Percentiles rank a stretch among this genome's conserved stretches.
phyloP scores from a whole-genome alignment of 2,888 invertebrate genomes.

The Eristalis tenax region DNA sequence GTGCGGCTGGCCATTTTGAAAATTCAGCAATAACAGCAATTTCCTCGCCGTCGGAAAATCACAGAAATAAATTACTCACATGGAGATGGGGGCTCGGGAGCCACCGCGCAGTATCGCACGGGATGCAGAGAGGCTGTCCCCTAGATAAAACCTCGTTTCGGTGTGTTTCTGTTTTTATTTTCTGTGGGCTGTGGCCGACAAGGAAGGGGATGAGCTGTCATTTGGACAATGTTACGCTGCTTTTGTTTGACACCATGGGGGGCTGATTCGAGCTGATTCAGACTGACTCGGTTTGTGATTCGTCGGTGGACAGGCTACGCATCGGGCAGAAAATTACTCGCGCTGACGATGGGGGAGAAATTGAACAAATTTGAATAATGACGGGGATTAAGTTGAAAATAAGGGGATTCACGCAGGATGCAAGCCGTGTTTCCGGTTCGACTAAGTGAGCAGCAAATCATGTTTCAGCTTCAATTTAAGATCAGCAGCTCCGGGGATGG shows the following conservation, averaged over 20 bases:
- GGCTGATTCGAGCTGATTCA: constrained; percentile 59
- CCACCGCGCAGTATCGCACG: constrained; percentile 31
- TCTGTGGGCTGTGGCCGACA: constrained; percentile 31
- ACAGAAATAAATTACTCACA: constrained; percentile 66
- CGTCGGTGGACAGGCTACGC: neutral
- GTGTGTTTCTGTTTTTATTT: constrained; percentile 11
- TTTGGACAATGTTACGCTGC: constrained; percentile 59
- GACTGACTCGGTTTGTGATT: constrained; percentile 28
- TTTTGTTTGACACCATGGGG: constrained; percentile 54
- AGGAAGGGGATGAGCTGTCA: constrained; percentile 55
- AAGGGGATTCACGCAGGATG: neutral
- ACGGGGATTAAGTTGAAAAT: constrained; percentile 32
- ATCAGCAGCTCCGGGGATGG: too few species aligned
- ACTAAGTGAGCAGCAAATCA: neutral
- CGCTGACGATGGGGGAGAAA: neutral
- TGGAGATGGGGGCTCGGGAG: constrained; percentile 63
- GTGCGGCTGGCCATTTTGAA: constrained; percentile 64
- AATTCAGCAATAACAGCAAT: constrained; percentile 70
- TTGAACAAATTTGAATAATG: constrained; percentile 60
- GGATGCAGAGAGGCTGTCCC: constrained; percentile 41
- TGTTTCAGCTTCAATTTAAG: neutral
- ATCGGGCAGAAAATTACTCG: neutral
- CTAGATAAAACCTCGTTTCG: constrained; percentile 48
- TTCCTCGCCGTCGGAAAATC: constrained; percentile 52
- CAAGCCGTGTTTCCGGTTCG: neutral